Evolutionary conservation across 2,113 vertebrate species (phyloP).

Genomic region (Cochlearius cochlearius): DNA sequence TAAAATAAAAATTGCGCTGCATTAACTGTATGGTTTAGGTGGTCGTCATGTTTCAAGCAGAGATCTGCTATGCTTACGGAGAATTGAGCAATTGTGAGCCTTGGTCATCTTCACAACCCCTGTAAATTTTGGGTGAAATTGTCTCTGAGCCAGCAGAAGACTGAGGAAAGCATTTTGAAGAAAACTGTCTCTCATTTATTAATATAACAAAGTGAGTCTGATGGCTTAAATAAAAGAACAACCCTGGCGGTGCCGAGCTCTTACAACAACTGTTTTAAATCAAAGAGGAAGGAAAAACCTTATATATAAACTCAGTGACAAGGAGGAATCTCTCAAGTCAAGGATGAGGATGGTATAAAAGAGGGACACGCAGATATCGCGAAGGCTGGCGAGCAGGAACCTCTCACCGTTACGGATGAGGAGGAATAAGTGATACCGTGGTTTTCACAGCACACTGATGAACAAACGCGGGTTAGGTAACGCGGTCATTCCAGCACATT

Average conservation of each 20-base stretch:
- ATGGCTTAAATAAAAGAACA: constrained; percentile 13
- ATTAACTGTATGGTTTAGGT: neutral
- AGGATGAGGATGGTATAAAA: neutral
- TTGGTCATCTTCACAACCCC: neutral
- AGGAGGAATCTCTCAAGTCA: neutral
- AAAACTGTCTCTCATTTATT: constrained; percentile 13
- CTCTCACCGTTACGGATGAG: neutral
- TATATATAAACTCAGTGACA: neutral
- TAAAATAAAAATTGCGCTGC: neutral
- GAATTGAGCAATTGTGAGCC: neutral
- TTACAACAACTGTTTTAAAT: neutral
- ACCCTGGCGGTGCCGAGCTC: neutral
- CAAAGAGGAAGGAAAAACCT: neutral
- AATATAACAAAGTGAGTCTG: constrained; percentile 10
- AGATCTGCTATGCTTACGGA: neutral
- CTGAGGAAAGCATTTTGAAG: neutral
- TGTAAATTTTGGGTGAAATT: neutral
- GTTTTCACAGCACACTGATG: neutral
- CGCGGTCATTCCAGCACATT: neutral
- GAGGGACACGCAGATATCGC: neutral
- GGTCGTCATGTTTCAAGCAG: neutral
- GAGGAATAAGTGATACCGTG: neutral
- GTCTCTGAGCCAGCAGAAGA: neutral
- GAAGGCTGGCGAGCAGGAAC: neutral
- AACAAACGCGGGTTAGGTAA: neutral